Conservation (phyloP, 2,888 invertebrate genomes). For the Magallana nippona region DNA sequence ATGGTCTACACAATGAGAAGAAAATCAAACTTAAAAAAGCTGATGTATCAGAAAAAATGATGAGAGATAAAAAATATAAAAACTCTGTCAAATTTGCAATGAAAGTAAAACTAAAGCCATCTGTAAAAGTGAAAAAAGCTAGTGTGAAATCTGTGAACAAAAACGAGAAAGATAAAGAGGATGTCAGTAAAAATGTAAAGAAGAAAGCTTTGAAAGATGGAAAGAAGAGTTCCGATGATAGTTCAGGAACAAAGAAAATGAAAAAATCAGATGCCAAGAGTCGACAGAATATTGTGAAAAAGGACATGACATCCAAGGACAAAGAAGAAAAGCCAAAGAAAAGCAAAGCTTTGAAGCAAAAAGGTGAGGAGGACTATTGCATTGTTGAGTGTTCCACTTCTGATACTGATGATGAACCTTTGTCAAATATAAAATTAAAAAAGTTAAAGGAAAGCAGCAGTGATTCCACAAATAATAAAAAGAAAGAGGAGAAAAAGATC, state of each 20-base stretch:
- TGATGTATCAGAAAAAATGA: conserved; percentile 24
- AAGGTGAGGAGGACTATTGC: conserved; percentile 14
- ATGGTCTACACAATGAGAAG: not conserved
- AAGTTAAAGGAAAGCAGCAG: not conserved
- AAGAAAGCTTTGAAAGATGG: conserved; percentile 20
- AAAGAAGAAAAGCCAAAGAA: conserved; percentile 23
- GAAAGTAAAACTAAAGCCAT: conserved; percentile 32
- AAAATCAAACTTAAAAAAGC: conserved; percentile 17
- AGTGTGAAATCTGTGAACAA: conserved; percentile 14
- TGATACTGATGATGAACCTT: conserved; percentile 63
- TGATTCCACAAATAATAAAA: not conserved
- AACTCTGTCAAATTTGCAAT: conserved; percentile 27
- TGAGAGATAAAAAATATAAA: conserved; percentile 18
- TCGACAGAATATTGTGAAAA: not conserved
- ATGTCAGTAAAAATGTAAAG: not conserved
- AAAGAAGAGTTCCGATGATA: not conserved
- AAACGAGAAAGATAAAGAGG: conserved; percentile 29
- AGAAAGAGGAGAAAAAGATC: conserved; percentile 1
- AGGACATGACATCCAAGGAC: not conserved
- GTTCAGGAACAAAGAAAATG: conserved; percentile 32
- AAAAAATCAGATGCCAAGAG: not conserved
- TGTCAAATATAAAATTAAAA: conserved; percentile 62
- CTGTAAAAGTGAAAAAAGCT: conserved; percentile 29
- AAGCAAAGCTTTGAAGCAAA: conserved; percentile 1
- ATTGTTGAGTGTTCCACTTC: conserved; percentile 47